phyloP scores from a whole-genome alignment of 2,797 vertebrate genomes.

The Sebastes minor region DNA sequence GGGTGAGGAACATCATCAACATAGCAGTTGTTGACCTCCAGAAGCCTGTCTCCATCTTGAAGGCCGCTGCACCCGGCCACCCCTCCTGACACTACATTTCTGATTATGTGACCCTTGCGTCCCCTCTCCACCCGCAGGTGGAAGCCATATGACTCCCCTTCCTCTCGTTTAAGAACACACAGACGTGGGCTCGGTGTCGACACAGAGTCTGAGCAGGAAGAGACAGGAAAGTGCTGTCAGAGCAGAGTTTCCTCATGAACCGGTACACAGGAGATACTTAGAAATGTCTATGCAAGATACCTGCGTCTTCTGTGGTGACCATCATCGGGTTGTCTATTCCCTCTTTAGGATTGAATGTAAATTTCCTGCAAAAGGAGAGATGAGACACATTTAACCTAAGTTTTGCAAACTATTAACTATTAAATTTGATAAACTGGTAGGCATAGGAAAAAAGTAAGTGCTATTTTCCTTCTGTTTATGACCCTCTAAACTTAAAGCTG shows the following conservation, averaged over 20 bases:
- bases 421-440: too few relatives aligned
- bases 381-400: background rate
- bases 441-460: background rate
- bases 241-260: background rate
- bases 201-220: constrained; percentile 37
- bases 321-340: constrained; percentile 96
- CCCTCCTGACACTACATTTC: constrained; percentile 82
- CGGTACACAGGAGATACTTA: background rate
- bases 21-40: constrained; percentile 88
- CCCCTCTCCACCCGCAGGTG: constrained; percentile 66
- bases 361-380: constrained; percentile 74
- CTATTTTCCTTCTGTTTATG: background rate
- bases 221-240: background rate
- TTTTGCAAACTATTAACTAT: background rate
- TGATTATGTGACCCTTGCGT: constrained; percentile 78
- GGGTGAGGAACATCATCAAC: constrained; percentile 83
- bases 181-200: constrained; percentile 70
- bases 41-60: constrained; percentile 87
- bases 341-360: constrained; percentile 92
- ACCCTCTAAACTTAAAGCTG: background rate
- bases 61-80: constrained; percentile 86
- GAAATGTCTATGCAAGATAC: constrained; percentile 40
- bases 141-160: constrained; percentile 75
- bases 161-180: constrained; percentile 85
- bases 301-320: constrained; percentile 79